phyloP scores from a whole-genome alignment of 2,888 invertebrate species.

The Agapostemon virescens region DNA sequence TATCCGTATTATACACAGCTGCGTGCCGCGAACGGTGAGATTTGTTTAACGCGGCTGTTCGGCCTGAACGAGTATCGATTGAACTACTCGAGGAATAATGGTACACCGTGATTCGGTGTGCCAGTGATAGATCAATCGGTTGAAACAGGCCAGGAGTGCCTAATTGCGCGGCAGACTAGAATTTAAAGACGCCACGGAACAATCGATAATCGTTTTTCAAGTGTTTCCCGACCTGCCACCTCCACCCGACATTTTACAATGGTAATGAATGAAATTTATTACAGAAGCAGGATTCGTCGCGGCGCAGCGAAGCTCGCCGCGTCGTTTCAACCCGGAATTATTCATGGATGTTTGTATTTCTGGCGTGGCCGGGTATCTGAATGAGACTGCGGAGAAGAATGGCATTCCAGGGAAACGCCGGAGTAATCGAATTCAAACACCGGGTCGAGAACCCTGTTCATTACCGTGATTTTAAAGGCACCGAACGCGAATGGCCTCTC shows the following conservation, averaged over 20 bases:
- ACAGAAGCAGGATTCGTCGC: slow-evolving; percentile 4
- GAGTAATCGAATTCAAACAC: slow-evolving; percentile 21
- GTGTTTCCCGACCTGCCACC: no score
- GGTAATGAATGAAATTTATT: slow-evolving; percentile 32
- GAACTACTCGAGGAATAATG: slow-evolving; percentile 40
- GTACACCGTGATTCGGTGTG: slow-evolving; percentile 24
- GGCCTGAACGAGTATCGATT: slow-evolving; percentile 53
- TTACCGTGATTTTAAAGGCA: slow-evolving; percentile 28
- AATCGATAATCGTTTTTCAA: slow-evolving; percentile 31
- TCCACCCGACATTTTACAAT: not conserved
- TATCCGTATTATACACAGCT: slow-evolving; percentile 28
- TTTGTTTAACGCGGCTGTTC: slow-evolving; percentile 47
- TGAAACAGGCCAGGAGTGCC: slow-evolving; percentile 29
- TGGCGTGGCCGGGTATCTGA: slow-evolving; percentile 9
- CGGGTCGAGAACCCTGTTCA: slow-evolving; percentile 14
- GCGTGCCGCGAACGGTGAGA: slow-evolving; percentile 25
- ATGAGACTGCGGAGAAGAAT: not conserved
- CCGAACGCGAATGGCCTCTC: slow-evolving; percentile 19
- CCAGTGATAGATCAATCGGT: slow-evolving; percentile 14
- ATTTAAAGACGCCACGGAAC: slow-evolving; percentile 23
- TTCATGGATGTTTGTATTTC: slow-evolving; percentile 38
- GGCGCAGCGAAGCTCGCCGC: not conserved
- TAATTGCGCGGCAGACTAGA: slow-evolving; percentile 28
- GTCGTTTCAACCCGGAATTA: slow-evolving; percentile 21
- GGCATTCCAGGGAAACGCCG: slow-evolving; percentile 4